Percentiles rank a stretch among this genome's conserved stretches.
These are phyloP conservation scores for Diploptera punctata DNA, from an alignment of 2,888 invertebrate genomes.

Conservation along the genomic window DNA sequence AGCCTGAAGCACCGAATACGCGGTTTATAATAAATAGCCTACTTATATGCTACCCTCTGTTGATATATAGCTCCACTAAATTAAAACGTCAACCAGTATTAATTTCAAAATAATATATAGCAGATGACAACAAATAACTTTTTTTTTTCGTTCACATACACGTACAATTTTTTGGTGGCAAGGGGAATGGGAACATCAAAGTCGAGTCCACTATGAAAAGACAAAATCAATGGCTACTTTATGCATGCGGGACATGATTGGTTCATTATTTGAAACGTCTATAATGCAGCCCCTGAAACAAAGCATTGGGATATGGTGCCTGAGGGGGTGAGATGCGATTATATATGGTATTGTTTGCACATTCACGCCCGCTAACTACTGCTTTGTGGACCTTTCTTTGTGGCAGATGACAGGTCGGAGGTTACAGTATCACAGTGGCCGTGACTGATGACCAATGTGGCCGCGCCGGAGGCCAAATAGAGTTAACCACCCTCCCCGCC, in stretches of 20 bases:
- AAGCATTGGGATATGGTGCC: slow-evolving; percentile 10
- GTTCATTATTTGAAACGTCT: slow-evolving; percentile 35
- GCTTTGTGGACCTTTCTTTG: slow-evolving; percentile 29
- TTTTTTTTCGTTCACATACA: not conserved
- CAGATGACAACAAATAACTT: slow-evolving; percentile 23
- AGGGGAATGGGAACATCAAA: slow-evolving; percentile 15
- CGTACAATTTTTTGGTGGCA: not conserved
- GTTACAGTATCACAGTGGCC: slow-evolving; percentile 25
- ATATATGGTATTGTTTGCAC: slow-evolving; percentile 24
- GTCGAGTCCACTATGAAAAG: slow-evolving; percentile 15
- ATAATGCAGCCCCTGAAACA: slow-evolving; percentile 18
- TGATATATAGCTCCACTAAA: not conserved
- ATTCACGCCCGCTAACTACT: slow-evolving; percentile 30
- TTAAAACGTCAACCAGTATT: slow-evolving; percentile 1
- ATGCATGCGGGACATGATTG: slow-evolving; percentile 31
- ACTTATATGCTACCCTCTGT: not conserved
- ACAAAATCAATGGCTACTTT: slow-evolving; percentile 30
- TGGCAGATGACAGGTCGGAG: slow-evolving; percentile 26
- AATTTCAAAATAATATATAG: slow-evolving; percentile 29
- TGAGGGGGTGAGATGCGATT: slow-evolving; percentile 16
- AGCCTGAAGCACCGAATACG: not conserved
- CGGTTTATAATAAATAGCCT: not conserved
- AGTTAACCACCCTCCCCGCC: not conserved
- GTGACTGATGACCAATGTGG: slow-evolving; percentile 27
- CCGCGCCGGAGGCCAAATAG: not conserved